Conservation (phyloP, 2,888 invertebrate genomes). For the Stenodera caucasica region DNA sequence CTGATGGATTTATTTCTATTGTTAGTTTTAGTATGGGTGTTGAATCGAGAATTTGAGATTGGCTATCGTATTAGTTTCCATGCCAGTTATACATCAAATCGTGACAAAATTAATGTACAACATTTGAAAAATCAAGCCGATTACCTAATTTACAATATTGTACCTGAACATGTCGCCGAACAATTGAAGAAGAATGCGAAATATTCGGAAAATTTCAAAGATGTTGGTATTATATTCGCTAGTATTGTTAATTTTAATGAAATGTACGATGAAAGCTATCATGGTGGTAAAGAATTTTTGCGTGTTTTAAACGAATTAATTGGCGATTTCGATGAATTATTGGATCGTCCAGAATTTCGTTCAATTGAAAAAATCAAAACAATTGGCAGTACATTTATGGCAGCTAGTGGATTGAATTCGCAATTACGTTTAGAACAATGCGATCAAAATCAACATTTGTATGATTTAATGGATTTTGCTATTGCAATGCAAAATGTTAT, state of each 20-base stretch:
- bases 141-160: slow-evolving; percentile 94
- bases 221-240: slow-evolving; percentile 93
- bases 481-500: slow-evolving; percentile 88
- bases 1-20: slow-evolving; percentile 80
- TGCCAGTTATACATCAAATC: slow-evolving; percentile 86
- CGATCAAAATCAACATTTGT: slow-evolving; percentile 76
- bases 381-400: slow-evolving; percentile 97
- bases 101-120: slow-evolving; percentile 86
- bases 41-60: slow-evolving; percentile 95
- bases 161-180: slow-evolving; percentile 93
- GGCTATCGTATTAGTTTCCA: slow-evolving; percentile 92
- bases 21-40: slow-evolving; percentile 86
- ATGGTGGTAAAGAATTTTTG: slow-evolving; percentile 92
- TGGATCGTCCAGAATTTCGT: slow-evolving; percentile 78
- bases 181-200: slow-evolving; percentile 89
- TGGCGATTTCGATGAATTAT: slow-evolving; percentile 92
- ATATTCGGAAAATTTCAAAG: slow-evolving; percentile 92
- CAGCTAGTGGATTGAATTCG: slow-evolving; percentile 92
- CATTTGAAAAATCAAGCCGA: slow-evolving; percentile 95
- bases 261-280: slow-evolving; percentile 96
- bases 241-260: slow-evolving; percentile 97
- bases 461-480: slow-evolving; percentile 90
- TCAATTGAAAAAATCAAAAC: slow-evolving; percentile 98
- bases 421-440: slow-evolving; percentile 69
- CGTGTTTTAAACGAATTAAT: slow-evolving; percentile 94